phyloP scores from a whole-genome alignment of 2,888 invertebrate species.

The Leptogaster cylindrica region DNA sequence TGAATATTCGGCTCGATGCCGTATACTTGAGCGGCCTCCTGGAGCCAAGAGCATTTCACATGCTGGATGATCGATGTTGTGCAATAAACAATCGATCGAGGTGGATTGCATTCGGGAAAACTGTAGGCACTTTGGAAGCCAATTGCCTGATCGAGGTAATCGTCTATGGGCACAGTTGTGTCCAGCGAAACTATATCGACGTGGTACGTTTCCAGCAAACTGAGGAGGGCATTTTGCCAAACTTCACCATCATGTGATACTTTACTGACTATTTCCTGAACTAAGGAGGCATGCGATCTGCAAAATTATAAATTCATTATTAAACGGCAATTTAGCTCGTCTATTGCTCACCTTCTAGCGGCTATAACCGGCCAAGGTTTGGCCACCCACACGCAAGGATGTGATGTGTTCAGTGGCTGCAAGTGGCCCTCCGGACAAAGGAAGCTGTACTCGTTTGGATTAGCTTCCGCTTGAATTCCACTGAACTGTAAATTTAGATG shows the following conservation, averaged over 20 bases:
- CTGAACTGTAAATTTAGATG: conserved; percentile 53
- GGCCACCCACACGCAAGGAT: conserved; percentile 79
- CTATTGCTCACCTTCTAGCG: conserved; percentile 63
- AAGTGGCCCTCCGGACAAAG: conserved; percentile 79
- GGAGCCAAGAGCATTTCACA: conserved; percentile 80
- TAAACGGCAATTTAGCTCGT: no score
- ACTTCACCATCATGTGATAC: conserved; percentile 59
- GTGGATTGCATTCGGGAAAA: conserved; percentile 72
- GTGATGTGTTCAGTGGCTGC: conserved; percentile 65
- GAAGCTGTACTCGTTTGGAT: conserved; percentile 68
- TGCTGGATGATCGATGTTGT: conserved; percentile 73
- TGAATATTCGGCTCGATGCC: conserved; percentile 81
- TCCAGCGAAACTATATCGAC: conserved; percentile 65
- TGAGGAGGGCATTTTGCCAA: conserved; percentile 68
- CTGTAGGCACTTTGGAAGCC: conserved; percentile 72
- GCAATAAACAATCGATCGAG: conserved; percentile 70
- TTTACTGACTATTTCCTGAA: conserved; percentile 64
- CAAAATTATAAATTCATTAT: not conserved
- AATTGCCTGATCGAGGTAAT: conserved; percentile 69
- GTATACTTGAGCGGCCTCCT: conserved; percentile 75
- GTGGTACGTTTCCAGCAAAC: conserved; percentile 68
- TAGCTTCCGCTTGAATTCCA: conserved; percentile 58
- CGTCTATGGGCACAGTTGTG: conserved; percentile 69
- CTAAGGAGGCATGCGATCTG: conserved; percentile 61
- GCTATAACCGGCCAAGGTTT: conserved; percentile 81